Conservation (phyloP, 2,797 vertebrate genomes). For the Linurgus olivaceus region DNA sequence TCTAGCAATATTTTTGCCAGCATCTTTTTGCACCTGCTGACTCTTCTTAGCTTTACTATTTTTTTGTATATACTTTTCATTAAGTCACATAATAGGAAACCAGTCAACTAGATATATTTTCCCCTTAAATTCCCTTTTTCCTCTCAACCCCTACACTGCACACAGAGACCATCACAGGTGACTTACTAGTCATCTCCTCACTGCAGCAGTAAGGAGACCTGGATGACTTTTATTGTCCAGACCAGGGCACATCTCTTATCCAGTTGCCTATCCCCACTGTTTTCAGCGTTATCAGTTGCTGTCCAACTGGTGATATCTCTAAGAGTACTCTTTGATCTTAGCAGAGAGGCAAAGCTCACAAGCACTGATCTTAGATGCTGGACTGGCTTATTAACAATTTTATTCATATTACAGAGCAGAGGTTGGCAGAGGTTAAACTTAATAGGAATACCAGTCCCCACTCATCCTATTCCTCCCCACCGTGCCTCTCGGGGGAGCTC, state of each 20-base stretch:
- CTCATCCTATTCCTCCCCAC: background rate
- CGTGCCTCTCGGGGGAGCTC: accelerated
- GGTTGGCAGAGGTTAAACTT: background rate
- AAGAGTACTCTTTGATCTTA: background rate
- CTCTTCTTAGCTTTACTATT: background rate
- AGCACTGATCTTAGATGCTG: background rate
- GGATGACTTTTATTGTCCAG: background rate
- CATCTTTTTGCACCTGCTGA: background rate
- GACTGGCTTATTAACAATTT: background rate
- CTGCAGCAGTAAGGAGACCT: background rate
- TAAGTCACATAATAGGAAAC: background rate
- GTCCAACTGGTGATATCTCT: background rate
- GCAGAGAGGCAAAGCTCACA: background rate
- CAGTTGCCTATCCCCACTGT: background rate
- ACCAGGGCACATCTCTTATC: background rate
- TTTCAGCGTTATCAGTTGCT: background rate
- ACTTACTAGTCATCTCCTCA: background rate
- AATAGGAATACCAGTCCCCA: background rate
- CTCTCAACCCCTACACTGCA: background rate
- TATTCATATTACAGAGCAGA: background rate
- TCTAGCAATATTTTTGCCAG: background rate
- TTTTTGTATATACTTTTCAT: background rate
- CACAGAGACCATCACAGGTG: background rate
- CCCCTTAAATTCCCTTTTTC: background rate
- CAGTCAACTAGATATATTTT: background rate